Percentiles rank a stretch among this genome's conserved stretches.
phyloP scores from a whole-genome alignment of 2,113 vertebrate genomes.

The Cheirogaleus medius region DNA sequence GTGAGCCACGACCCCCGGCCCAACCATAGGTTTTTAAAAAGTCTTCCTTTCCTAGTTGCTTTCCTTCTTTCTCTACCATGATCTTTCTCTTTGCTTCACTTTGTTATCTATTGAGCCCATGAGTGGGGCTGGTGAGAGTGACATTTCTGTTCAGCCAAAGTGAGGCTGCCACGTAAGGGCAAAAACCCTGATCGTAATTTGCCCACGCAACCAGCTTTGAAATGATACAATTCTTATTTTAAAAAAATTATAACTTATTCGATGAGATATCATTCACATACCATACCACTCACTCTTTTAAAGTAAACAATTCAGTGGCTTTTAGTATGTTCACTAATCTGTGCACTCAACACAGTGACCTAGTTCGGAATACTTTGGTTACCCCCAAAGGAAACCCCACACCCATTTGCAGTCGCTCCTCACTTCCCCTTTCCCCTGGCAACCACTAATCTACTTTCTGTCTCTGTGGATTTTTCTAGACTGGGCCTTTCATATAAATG shows the following conservation, averaged over 20 bases:
- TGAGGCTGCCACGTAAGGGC: neutral
- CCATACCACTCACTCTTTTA: neutral
- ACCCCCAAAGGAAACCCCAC: neutral
- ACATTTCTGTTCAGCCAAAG: neutral
- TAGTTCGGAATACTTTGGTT: neutral
- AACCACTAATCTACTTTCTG: neutral
- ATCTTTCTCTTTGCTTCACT: neutral
- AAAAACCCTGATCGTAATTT: neutral
- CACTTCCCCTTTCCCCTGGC: neutral
- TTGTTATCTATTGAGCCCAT: neutral
- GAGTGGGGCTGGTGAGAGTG: neutral
- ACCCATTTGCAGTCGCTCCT: neutral
- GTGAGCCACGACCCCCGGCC: no score
- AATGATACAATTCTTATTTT: neutral
- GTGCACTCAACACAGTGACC: neutral
- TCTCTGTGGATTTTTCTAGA: neutral
- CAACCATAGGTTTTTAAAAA: neutral
- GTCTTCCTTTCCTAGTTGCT: neutral
- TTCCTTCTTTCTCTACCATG: neutral
- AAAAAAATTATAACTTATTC: neutral
- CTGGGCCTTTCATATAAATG: neutral
- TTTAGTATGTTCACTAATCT: neutral
- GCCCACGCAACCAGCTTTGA: neutral
- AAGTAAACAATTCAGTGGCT: neutral
- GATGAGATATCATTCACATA: neutral